phyloP scores from a whole-genome alignment of 2,888 invertebrate genomes.

The Sturmia bella region DNA sequence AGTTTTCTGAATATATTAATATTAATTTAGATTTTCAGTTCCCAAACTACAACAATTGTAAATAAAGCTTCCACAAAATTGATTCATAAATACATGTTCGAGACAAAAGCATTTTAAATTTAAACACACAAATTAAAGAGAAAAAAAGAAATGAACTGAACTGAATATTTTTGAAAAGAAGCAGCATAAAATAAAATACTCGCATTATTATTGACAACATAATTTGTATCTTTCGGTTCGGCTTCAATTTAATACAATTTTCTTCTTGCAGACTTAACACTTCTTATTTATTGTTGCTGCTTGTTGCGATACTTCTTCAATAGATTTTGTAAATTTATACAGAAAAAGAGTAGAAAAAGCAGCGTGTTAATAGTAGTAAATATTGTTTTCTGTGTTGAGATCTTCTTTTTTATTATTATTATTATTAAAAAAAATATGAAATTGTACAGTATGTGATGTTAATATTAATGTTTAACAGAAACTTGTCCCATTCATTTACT shows the following conservation, averaged over 20 bases:
- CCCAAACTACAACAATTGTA: background rate
- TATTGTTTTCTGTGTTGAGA: slow-evolving; percentile 13
- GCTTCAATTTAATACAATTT: slow-evolving; percentile 19
- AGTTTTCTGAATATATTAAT: too few relatives aligned
- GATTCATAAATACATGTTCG: slow-evolving; percentile 5
- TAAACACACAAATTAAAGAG: slow-evolving; percentile 12
- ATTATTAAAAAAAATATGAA: slow-evolving; percentile 42
- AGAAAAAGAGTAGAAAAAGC: slow-evolving; percentile 11
- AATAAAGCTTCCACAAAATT: slow-evolving; percentile 16
- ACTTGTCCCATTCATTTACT: slow-evolving; percentile 13
- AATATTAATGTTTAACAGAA: slow-evolving; percentile 54
- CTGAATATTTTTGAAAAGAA: slow-evolving; percentile 27
- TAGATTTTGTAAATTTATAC: slow-evolving; percentile 29
- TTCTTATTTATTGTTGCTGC: background rate
- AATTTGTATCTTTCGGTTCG: slow-evolving; percentile 55
- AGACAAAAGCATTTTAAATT: slow-evolving; percentile 19
- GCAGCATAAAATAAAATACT: background rate
- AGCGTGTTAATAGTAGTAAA: slow-evolving; percentile 38
- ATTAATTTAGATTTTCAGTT: too few relatives aligned
- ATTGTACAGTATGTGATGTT: slow-evolving; percentile 65
- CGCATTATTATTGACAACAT: slow-evolving; percentile 61
- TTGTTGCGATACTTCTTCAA: slow-evolving; percentile 20
- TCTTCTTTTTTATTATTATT: background rate
- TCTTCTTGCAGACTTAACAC: slow-evolving; percentile 22
- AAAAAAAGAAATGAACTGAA: too few relatives aligned